Conservation (phyloP, 2,113 vertebrate species). For the mouse (Mus musculus) region DNA sequence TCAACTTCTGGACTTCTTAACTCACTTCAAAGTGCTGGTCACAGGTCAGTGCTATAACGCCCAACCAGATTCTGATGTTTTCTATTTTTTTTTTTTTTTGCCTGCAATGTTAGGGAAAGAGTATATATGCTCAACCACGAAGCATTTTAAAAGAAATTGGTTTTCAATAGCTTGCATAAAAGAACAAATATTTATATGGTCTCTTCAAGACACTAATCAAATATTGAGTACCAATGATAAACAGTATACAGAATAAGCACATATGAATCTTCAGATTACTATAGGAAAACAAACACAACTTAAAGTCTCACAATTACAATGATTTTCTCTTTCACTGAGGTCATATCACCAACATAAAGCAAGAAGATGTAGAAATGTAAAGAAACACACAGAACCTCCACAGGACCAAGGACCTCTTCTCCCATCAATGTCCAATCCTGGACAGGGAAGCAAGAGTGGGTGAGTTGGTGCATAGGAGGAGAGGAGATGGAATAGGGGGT, state of each 20-base stretch:
- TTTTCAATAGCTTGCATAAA: not conserved
- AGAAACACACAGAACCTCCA: not conserved
- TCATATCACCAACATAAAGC: not conserved
- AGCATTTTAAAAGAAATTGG: not conserved
- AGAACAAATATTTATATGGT: not conserved
- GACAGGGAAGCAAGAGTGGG: too few relatives aligned
- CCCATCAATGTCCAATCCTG: too few relatives aligned
- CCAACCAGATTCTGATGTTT: not conserved
- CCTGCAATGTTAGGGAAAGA: not conserved
- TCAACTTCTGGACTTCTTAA: not conserved
- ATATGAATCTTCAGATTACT: not conserved
- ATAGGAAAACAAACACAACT: not conserved
- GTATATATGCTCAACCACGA: not conserved
- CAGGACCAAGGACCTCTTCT: too few relatives aligned
- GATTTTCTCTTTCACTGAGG: not conserved
- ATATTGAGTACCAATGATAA: conserved; percentile 49
- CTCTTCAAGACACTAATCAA: conserved; percentile 8
- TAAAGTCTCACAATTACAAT: not conserved
- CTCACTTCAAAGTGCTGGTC: not conserved
- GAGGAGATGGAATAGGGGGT: too few relatives aligned
- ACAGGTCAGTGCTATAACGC: not conserved
- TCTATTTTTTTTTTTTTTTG: not conserved
- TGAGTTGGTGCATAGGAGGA: not conserved
- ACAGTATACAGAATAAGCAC: not conserved
- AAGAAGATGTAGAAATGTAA: not conserved